Evolutionary conservation across 2,888 invertebrate genomes (phyloP), one percentile per base, ranked within the genome.

Genomic region (Atethmia centrago): DNA sequence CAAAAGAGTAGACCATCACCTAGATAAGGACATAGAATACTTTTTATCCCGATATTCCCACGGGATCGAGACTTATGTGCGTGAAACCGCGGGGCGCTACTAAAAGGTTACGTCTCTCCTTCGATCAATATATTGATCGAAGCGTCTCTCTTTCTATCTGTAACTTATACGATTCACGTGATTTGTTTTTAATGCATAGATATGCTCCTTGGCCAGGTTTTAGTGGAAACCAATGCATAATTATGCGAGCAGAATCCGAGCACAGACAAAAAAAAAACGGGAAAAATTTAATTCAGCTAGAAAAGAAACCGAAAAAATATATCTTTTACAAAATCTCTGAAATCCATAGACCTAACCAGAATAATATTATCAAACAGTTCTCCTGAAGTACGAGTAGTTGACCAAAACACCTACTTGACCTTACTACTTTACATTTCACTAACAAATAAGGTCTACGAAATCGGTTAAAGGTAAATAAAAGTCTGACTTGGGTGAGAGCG

Each of bases 381-480:
- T n/a, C 40, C 47, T 49, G 36, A 58, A 64, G 28, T n/a, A n/a
- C n/a, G n/a, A n/a, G n/a, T 51, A 65, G 14, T n/a, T 21, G 61
- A 66, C 40, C 25, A 51, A 74, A 69, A 12, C 58, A 51, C 0
- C 28, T 40, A 10, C 42, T 65, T 62, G 65, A 62, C 42, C 49
- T 21, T 55, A n/a, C 40, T 25, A 14, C 14, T 21, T 21, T 0
- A 64, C 42, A 40, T n/a, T 55, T 40, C 5, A 14, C 36, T 47
- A 21, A 9, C 25, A 40, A 68, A 53, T 40, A 28, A 40, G 31
- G 16, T 55, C 31, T 2, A 14, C 12, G 31, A 61, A 58, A 64
- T 51, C 36, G 14, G 40, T 47, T 59, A 28, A 55, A 61, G n/a
- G 36, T 67, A 62, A 77, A 79, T 74, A 74, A 28, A 61, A n/a